phyloP scores from a whole-genome alignment of 2,888 invertebrate species.

The Sphaerophoria rueppellii region DNA sequence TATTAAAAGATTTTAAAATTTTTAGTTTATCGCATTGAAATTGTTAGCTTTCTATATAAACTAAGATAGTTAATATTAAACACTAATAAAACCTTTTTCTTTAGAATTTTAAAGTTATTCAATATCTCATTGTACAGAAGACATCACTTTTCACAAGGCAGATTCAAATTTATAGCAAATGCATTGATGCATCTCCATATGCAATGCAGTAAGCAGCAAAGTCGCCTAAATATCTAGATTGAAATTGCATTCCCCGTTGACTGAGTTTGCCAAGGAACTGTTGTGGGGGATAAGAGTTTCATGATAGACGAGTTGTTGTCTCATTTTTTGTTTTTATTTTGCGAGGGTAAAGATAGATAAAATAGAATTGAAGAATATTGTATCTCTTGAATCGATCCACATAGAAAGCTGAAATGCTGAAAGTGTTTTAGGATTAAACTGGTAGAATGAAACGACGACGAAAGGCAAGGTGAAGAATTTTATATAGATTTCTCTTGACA shows the following conservation, averaged over 20 bases:
- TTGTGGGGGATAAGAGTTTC: too few species aligned
- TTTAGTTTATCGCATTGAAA: too few species aligned
- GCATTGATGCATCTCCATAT: conserved; percentile 14
- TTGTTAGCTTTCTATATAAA: too few species aligned
- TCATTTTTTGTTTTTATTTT: not conserved
- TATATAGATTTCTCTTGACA: conserved; percentile 39
- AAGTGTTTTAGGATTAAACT: not conserved
- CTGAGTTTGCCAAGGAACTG: not conserved
- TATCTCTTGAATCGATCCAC: too few species aligned
- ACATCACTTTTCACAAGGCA: not conserved
- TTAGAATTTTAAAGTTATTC: not conserved
- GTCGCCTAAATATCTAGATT: conserved; percentile 56
- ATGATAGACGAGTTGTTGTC: not conserved
- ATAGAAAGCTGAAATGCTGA: not conserved
- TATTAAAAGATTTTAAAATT: too few species aligned
- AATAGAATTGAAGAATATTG: too few species aligned
- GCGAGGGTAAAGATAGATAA: too few species aligned
- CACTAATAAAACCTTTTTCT: too few species aligned
- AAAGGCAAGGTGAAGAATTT: conserved; percentile 48
- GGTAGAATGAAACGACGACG: not conserved
- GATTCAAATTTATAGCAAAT: conserved; percentile 21
- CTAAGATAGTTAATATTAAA: too few species aligned
- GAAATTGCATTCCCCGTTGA: conserved; percentile 2
- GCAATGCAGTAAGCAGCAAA: conserved; percentile 20
- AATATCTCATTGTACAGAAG: not conserved